These are phyloP conservation scores for Heliconius hermathena DNA, from an alignment of 1,140 invertebrate species.

Conservation along the genomic window DNA sequence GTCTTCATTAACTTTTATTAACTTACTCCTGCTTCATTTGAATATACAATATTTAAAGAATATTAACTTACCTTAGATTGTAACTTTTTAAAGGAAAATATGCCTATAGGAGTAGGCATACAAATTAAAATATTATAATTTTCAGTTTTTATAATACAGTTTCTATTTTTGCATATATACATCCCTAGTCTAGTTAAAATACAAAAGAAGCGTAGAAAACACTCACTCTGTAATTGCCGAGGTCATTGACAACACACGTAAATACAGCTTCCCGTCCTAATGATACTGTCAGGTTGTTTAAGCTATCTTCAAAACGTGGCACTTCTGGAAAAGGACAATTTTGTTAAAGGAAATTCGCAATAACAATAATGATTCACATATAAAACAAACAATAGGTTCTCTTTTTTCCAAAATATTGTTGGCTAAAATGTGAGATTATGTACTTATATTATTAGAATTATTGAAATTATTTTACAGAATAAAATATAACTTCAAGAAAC, in stretches of 20 bases:
- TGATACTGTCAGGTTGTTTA: constrained; percentile 90
- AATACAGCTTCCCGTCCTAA: constrained; percentile 90
- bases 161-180: too few species aligned
- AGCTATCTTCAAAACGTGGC: constrained; percentile 89
- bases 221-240: constrained; percentile 89
- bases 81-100: too few species aligned
- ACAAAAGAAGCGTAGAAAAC: constrained; percentile 10
- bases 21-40: too few species aligned
- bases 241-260: constrained; percentile 90
- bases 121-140: too few species aligned
- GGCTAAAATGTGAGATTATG: not conserved
- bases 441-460: not conserved
- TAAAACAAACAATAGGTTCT: not conserved
- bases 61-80: too few species aligned
- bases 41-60: too few species aligned
- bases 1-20: too few species aligned
- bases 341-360: constrained; percentile 17
- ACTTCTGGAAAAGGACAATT: constrained; percentile 64
- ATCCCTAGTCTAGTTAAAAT: not conserved
- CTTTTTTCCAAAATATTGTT: not conserved
- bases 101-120: too few species aligned
- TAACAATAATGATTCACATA: constrained; percentile 19
- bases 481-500: too few species aligned
- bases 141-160: too few species aligned
- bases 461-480: not conserved